Percentiles rank a stretch among this genome's conserved stretches.
Evolutionary conservation across 2,113 vertebrate species (phyloP).

Genomic region (Redunca redunca): DNA sequence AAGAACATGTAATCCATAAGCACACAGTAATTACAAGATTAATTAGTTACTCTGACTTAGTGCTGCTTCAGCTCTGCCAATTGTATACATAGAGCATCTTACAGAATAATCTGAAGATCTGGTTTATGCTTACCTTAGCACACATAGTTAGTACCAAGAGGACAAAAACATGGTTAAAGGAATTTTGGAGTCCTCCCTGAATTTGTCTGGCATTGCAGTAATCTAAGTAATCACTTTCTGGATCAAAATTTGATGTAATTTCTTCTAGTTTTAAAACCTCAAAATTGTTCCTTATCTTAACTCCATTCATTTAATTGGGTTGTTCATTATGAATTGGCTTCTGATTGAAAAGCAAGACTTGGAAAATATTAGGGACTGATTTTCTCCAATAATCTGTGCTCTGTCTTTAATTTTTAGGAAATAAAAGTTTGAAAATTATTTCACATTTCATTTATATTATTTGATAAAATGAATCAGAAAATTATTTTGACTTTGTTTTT

Average conservation of each 20-base stretch:
- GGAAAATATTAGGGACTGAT: not conserved
- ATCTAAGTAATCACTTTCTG: not conserved
- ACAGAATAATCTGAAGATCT: not conserved
- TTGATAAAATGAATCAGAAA: not conserved
- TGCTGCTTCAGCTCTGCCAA: not conserved
- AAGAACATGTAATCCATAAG: not conserved
- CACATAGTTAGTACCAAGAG: not conserved
- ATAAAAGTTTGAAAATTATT: constrained; percentile 2
- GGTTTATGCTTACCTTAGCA: not conserved
- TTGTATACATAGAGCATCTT: not conserved
- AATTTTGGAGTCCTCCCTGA: not conserved
- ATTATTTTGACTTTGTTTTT: not conserved
- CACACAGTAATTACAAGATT: not conserved
- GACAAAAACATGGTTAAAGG: not conserved
- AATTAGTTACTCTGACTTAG: not conserved
- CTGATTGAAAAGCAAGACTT: not conserved
- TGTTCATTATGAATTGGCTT: not conserved
- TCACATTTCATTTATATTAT: not conserved
- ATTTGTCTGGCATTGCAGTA: not conserved
- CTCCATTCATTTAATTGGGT: not conserved
- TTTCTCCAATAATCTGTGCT: not conserved
- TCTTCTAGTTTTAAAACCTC: not conserved
- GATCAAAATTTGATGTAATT: not conserved
- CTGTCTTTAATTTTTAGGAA: constrained; percentile 2
- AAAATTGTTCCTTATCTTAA: not conserved